Base-by-base conservation (phyloP, 2,113 vertebrate species). In the Vulpes vulpes region DNA sequence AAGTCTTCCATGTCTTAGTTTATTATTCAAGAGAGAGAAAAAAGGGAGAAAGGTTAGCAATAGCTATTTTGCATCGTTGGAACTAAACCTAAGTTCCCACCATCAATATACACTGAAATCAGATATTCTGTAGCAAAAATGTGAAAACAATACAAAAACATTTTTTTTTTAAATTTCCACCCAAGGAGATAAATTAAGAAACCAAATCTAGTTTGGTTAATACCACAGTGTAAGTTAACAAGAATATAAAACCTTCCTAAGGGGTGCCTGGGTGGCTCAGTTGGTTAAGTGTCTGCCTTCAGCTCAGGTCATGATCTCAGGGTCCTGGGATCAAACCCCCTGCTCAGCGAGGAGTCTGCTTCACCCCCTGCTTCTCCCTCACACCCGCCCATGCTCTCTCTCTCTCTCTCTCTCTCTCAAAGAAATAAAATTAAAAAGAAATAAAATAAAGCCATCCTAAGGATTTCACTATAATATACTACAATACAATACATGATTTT, bases 71-170 rank as follows among this genome's bases (percentile, higher is more conserved):
- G 9, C 17, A 69, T 35, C 49, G 2, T 62, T 69, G 38, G 14
- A 95, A 96, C 87, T 94, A 92, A 92, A 83, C 35, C 43, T 90
- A 51, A 82, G 17, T 51, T 82, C 93, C 23, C 5, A 65, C 57
- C 65, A 74, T 62, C 16, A 55, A 17, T 87, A 25, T 74, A 49
- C 35, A 55, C 22, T 76, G 35, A 97, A 95, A 95, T 97, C 11
- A 80, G 25, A 94, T 14, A 81, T 30, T 25, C 15, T 32, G 19
- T 16, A 69, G 51, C 35, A 93, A 96, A 43, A 43, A 43, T 43
- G 43, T 43, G 43, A 43, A 43, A 43, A 43, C 43, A 43, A 43
- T 43, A 43, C 38, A 87, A 84, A 95, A 62, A 49, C 43, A 85
- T 17, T n/a, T 51, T 65, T 3, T 83, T 86, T 91, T 93, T 89